Conservation (phyloP, 2,888 invertebrate species). For the Xanthia togata region DNA sequence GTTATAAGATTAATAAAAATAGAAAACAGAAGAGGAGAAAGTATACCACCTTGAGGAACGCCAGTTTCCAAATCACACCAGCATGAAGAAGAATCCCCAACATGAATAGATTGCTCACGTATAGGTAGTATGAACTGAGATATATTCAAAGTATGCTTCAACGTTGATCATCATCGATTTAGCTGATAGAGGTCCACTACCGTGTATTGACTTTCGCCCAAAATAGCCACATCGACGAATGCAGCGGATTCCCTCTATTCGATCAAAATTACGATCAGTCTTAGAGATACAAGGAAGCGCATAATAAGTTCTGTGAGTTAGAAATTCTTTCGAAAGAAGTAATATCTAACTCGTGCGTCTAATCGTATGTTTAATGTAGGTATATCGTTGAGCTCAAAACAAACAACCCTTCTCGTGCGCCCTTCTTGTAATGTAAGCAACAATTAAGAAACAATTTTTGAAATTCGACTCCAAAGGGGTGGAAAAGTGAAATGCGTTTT, state of each 20-base stretch:
- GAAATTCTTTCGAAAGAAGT: constrained; percentile 25
- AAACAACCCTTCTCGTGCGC: constrained; percentile 54
- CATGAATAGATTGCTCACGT: too few species aligned
- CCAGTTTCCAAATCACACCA: too few species aligned
- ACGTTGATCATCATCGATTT: neutral
- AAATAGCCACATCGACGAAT: neutral
- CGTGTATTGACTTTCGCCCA: neutral
- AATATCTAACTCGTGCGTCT: constrained; percentile 19
- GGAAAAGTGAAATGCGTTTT: constrained; percentile 58
- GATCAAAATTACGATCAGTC: constrained; percentile 4
- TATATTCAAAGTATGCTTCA: neutral
- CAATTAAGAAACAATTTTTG: constrained; percentile 66
- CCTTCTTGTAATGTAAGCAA: constrained; percentile 63
- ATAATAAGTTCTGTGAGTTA: constrained; percentile 7
- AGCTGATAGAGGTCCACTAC: neutral
- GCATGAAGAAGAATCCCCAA: too few species aligned
- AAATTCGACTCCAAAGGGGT: constrained; percentile 56
- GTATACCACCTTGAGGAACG: too few species aligned
- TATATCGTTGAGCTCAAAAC: constrained; percentile 43
- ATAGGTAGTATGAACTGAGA: neutral
- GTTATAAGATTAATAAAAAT: too few species aligned
- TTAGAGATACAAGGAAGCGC: constrained; percentile 12
- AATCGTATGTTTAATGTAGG: constrained; percentile 26
- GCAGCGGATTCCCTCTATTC: neutral
- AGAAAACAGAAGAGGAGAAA: too few species aligned